phyloP scores from a whole-genome alignment of 2,113 vertebrate genomes.

The Camelus bactrianus region DNA sequence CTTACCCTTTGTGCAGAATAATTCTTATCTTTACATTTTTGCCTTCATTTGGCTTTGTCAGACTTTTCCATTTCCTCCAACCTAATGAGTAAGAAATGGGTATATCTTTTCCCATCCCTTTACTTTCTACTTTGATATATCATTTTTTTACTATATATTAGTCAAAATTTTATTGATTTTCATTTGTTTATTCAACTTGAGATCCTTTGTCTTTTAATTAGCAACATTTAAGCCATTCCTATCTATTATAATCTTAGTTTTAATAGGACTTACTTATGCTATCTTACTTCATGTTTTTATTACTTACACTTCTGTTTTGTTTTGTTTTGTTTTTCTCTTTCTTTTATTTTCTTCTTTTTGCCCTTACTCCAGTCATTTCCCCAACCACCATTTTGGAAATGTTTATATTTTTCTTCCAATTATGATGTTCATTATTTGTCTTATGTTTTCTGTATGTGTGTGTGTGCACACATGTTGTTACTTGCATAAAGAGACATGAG shows the following conservation, averaged over 20 bases:
- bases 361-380: background rate
- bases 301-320: background rate
- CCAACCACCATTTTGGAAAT: background rate
- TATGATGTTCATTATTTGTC: background rate
- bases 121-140: background rate
- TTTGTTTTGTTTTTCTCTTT: background rate
- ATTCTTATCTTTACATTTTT: background rate
- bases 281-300: constrained; percentile 26
- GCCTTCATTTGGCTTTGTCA: background rate
- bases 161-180: background rate
- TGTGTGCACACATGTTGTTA: background rate
- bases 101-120: background rate
- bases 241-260: background rate
- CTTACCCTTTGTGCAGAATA: background rate
- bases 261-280: background rate
- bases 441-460: background rate
- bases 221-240: background rate
- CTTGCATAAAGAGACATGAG: background rate
- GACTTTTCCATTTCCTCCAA: background rate
- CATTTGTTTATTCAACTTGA: background rate
- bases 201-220: background rate
- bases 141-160: background rate
- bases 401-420: constrained; percentile 4
- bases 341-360: background rate
- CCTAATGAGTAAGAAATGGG: background rate